These are phyloP conservation scores for Actinemys pallida DNA, from an alignment of 2,113 vertebrate genomes.

Conservation along the genomic window DNA sequence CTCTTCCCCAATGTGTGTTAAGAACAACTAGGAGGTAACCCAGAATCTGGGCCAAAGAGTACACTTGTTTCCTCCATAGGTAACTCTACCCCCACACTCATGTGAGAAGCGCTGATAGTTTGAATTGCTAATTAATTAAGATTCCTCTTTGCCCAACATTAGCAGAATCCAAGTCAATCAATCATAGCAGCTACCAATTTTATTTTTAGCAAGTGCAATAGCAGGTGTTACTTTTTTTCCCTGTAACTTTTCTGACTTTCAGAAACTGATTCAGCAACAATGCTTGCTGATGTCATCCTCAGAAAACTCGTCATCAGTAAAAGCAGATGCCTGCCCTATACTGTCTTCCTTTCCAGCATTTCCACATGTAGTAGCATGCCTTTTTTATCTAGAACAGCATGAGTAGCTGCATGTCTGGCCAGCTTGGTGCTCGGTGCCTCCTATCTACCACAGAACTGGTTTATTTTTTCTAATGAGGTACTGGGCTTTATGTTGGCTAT, in stretches of 20 bases:
- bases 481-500: neutral
- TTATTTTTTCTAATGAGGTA: neutral
- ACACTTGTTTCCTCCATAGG: neutral
- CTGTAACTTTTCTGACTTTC: neutral
- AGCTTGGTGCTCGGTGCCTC: accelerated
- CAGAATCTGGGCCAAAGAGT: neutral
- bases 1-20: neutral
- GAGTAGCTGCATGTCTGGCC: neutral
- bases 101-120: neutral
- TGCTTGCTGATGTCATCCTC: neutral
- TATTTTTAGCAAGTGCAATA: neutral
- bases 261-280: neutral
- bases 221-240: neutral
- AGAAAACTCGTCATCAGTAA: neutral
- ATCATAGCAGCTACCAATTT: neutral
- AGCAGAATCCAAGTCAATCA: neutral
- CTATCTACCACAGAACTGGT: neutral
- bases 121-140: neutral
- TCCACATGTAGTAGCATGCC: neutral
- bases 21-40: neutral
- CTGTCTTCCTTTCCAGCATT: neutral
- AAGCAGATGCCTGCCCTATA: neutral
- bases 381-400: neutral
- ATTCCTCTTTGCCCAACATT: neutral
- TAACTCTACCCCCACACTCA: neutral